phyloP scores from a whole-genome alignment of 2,888 invertebrate species.

The Acanthoscelides obtectus region DNA sequence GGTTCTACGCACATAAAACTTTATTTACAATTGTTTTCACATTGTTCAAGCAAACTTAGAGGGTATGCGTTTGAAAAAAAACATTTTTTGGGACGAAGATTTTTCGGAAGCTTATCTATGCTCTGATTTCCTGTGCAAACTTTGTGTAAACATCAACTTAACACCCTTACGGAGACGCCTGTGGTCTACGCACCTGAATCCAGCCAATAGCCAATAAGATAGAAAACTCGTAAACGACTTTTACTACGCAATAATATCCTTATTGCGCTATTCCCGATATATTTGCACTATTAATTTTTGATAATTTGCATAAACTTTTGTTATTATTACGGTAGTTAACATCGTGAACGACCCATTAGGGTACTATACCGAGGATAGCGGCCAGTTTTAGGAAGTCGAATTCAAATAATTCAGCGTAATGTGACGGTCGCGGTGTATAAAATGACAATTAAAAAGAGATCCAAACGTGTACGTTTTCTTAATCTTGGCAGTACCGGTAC shows the following conservation, averaged over 20 bases:
- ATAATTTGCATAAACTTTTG: conserved; percentile 20
- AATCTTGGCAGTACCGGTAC: background rate
- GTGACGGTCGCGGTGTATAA: background rate
- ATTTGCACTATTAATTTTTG: conserved; percentile 22
- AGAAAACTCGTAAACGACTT: conserved; percentile 17
- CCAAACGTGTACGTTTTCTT: background rate
- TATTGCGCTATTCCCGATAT: background rate
- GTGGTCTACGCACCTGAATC: background rate
- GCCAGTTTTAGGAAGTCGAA: background rate
- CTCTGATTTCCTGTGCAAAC: too few relatives aligned
- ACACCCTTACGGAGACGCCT: background rate
- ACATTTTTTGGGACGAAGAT: too few relatives aligned
- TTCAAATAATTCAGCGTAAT: background rate
- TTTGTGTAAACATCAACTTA: too few relatives aligned
- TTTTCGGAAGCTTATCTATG: too few relatives aligned
- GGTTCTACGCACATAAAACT: too few relatives aligned
- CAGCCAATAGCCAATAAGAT: background rate
- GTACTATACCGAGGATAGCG: conserved; percentile 3
- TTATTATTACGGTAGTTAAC: conserved; percentile 17
- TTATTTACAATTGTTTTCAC: too few relatives aligned
- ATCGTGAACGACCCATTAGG: conserved; percentile 15
- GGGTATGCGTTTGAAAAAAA: too few relatives aligned
- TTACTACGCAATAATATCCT: conserved; percentile 15
- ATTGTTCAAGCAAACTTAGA: too few relatives aligned
- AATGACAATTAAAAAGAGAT: background rate